phyloP scores from a whole-genome alignment of 2,888 invertebrate genomes.

The Drosophila anomalipes region DNA sequence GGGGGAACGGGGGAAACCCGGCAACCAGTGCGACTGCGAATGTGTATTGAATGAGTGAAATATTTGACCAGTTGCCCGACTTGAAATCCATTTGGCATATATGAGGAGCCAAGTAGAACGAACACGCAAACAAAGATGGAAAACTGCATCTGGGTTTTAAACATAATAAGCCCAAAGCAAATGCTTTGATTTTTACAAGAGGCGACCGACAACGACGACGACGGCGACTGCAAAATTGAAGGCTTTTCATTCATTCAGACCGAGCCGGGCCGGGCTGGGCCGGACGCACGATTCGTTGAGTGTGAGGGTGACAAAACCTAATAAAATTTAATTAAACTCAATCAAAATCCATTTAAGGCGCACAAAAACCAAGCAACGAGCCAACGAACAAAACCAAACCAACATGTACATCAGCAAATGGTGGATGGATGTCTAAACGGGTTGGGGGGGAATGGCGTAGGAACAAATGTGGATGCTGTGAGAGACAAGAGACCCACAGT shows the following conservation, averaged over 20 bases:
- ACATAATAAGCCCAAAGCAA: constrained; percentile 67
- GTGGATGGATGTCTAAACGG: neutral
- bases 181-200: constrained; percentile 68
- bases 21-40: constrained; percentile 32
- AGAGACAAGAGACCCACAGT: constrained; percentile 11
- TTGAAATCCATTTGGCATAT: constrained; percentile 57
- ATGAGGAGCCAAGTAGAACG: constrained; percentile 3
- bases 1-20: neutral
- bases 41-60: constrained; percentile 69
- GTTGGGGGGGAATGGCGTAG: neutral
- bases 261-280: constrained; percentile 29
- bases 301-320: constrained; percentile 84
- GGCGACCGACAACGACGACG: neutral
- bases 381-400: constrained; percentile 18
- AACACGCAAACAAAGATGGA: constrained; percentile 25
- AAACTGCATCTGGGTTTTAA: constrained; percentile 21
- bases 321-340: constrained; percentile 86
- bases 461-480: neutral
- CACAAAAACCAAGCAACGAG: constrained; percentile 47
- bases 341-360: constrained; percentile 84
- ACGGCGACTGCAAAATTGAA: constrained; percentile 15
- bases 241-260: constrained; percentile 13
- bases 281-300: constrained; percentile 59
- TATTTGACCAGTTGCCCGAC: constrained; percentile 42
- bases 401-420: constrained; percentile 12